These are phyloP conservation scores for Cheiracanthium punctorium DNA, from an alignment of 2,888 invertebrate species.

Conservation along the genomic window DNA sequence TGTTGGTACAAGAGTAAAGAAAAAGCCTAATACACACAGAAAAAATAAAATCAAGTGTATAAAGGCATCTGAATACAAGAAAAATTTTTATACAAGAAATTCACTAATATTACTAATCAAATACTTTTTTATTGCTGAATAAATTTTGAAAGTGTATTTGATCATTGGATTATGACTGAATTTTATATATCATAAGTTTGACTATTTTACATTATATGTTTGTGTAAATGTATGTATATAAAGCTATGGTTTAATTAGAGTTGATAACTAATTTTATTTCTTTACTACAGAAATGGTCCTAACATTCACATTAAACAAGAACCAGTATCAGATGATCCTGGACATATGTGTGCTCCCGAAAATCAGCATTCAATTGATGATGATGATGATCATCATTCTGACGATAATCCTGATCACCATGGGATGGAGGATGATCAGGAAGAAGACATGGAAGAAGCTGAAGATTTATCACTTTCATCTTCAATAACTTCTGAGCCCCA, in stretches of 20 bases:
- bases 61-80: too few relatives aligned
- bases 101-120: too few relatives aligned
- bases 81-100: too few relatives aligned
- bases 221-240: too few relatives aligned
- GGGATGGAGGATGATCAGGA: conserved; percentile 45
- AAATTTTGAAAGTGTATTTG: too few relatives aligned
- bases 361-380: conserved; percentile 46
- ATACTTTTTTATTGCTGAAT: too few relatives aligned
- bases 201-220: too few relatives aligned
- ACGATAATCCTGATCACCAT: conserved; percentile 31
- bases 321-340: conserved; percentile 54
- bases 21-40: too few relatives aligned
- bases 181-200: too few relatives aligned
- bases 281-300: conserved; percentile 37
- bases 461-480: conserved; percentile 65
- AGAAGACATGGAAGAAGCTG: conserved; percentile 64
- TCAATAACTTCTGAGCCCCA: conserved; percentile 66
- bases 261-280: background rate
- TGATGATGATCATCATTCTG: conserved; percentile 34
- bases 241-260: background rate
- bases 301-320: conserved; percentile 65
- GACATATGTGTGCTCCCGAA: conserved; percentile 46
- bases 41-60: too few relatives aligned
- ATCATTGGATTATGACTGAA: too few relatives aligned
- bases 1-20: too few relatives aligned